Conservation (phyloP, 1,140 invertebrate species). For the Trichonephila clavata region DNA sequence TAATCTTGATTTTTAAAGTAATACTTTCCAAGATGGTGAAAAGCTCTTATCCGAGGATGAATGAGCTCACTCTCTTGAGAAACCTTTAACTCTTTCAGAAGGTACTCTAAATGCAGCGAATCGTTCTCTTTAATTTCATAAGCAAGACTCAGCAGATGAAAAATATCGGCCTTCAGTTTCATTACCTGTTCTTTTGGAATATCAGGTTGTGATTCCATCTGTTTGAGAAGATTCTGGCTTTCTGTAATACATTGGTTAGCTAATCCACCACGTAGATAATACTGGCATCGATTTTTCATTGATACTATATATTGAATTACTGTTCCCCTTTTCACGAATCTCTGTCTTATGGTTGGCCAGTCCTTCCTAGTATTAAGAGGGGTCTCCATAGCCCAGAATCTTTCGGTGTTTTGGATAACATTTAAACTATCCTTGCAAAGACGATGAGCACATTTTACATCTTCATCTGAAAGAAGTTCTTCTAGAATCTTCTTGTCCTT, state of each 20-base stretch:
- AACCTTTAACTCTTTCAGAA: background rate
- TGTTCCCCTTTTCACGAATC: background rate
- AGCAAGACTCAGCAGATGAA: constrained; percentile 12
- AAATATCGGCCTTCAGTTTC: constrained; percentile 19
- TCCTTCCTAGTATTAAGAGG: background rate
- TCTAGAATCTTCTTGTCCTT: constrained; percentile 47
- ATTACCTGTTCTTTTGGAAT: background rate
- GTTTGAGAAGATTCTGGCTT: background rate
- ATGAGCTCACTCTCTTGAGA: background rate
- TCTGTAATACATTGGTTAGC: background rate
- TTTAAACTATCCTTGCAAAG: constrained; percentile 38
- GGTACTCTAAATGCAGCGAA: background rate
- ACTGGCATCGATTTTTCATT: background rate
- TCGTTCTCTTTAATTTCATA: background rate
- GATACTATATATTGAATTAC: background rate
- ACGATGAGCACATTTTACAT: background rate
- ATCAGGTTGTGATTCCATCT: background rate
- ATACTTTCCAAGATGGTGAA: background rate
- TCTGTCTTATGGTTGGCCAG: background rate
- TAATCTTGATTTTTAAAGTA: background rate
- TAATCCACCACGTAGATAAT: background rate
- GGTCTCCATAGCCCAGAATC: constrained; percentile 34
- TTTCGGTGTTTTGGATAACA: background rate
- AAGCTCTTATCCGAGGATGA: background rate
- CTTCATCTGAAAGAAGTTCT: background rate